Evolutionary conservation across 1,140 invertebrate species (phyloP).

Genomic region (Protaetia brevitarsis): DNA sequence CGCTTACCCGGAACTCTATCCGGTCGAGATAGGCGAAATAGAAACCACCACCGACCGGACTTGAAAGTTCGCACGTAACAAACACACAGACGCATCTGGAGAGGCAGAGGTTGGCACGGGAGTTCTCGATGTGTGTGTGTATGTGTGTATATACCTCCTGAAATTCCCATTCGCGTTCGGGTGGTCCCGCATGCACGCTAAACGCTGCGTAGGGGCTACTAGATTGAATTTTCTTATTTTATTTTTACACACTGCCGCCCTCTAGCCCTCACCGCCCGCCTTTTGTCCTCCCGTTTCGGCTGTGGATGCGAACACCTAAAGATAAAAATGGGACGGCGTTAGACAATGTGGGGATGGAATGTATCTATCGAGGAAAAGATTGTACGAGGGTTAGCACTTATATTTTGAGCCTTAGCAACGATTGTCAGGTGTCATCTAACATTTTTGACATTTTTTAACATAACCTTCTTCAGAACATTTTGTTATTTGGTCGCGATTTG

Average conservation of each 20-base stretch:
- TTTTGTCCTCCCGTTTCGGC: not conserved
- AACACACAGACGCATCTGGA: not conserved
- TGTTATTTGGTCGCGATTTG: too few relatives aligned
- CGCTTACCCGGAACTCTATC: not conserved
- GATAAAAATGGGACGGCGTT: too few relatives aligned
- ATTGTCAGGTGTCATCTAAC: too few relatives aligned
- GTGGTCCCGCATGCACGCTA: constrained; percentile 38
- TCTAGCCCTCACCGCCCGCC: not conserved
- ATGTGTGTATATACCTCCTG: constrained; percentile 20
- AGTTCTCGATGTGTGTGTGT: not conserved
- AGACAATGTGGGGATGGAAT: constrained; percentile 28
- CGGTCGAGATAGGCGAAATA: not conserved
- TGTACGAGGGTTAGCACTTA: too few relatives aligned
- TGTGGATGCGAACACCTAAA: constrained; percentile 1
- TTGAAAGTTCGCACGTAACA: not conserved
- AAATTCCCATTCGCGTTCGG: constrained; percentile 25
- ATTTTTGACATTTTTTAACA: too few relatives aligned
- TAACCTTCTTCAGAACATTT: too few relatives aligned
- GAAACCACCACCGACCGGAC: not conserved
- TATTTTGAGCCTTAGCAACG: too few relatives aligned
- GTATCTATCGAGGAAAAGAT: too few relatives aligned
- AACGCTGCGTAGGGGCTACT: constrained; percentile 44
- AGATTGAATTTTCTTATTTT: constrained; percentile 47
- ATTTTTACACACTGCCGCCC: constrained; percentile 34
- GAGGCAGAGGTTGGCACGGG: not conserved